Evolutionary conservation across 2,888 invertebrate genomes (phyloP).

Genomic region (Archips crataeganus): DNA sequence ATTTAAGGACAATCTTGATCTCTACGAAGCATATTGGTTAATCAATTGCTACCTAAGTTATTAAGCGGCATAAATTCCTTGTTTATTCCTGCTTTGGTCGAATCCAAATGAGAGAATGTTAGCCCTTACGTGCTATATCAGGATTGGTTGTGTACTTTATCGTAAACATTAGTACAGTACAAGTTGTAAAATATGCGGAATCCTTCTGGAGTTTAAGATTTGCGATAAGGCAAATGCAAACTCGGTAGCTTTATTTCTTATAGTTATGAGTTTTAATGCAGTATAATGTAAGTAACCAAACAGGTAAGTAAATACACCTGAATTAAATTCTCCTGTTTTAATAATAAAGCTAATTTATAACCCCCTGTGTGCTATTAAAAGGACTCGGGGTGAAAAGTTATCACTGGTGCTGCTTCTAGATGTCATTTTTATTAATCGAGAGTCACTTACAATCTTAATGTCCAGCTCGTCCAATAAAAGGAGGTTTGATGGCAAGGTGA

Average conservation of each 20-base stretch:
- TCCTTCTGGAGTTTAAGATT: background rate
- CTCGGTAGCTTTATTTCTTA: background rate
- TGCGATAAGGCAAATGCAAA: background rate
- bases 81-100: slow-evolving; percentile 9
- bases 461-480: slow-evolving; percentile 24
- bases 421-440: slow-evolving; percentile 62
- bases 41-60: slow-evolving; percentile 53
- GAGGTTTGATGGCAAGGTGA: slow-evolving; percentile 15
- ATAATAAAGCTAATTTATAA: slow-evolving; percentile 70
- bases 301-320: slow-evolving; percentile 3
- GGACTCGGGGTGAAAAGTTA: slow-evolving; percentile 55
- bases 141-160: background rate
- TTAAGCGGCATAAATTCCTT: slow-evolving; percentile 43
- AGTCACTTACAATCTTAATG: slow-evolving; percentile 43
- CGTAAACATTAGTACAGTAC: background rate
- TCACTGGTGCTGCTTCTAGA: slow-evolving; percentile 55
- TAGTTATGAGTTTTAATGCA: background rate
- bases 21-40: slow-evolving; percentile 55
- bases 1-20: slow-evolving; percentile 60
- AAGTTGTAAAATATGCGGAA: background rate
- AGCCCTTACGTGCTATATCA: background rate
- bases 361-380: slow-evolving; percentile 56
- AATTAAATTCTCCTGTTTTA: slow-evolving; percentile 56
- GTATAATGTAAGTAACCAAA: slow-evolving; percentile 4
- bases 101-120: background rate